Base-by-base conservation (phyloP, 2,113 vertebrate genomes). In the Dicentrarchus labrax region DNA sequence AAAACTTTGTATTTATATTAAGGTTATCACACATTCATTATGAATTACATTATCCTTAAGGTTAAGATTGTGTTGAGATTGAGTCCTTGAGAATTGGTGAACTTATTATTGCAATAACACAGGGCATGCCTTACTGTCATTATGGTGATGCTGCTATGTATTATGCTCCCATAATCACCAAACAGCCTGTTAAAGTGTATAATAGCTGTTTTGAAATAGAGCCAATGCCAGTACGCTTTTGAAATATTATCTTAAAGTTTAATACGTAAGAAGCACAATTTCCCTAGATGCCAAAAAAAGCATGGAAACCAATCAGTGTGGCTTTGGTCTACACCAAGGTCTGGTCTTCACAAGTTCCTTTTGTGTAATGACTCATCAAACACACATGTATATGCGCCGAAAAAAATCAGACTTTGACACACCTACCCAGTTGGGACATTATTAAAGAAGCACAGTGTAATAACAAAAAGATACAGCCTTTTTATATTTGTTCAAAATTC, bases 81-180 rank as follows among this genome's bases (percentile, higher is more conserved):
- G 39, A 24, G 71, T 69, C 74, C 70, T 81, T 82, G 60, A 86
- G 38, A 72, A 78, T 36, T 36, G 13, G 24, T 8, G 59, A 39
- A 73, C 61, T 6, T 56, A 2, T 88, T 75, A 79, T 61, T 77
- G 68, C 62, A 41, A 45, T 74, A 61, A 76, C 56, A 76, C 21
- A 8, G 45, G 39, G 8, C 48, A 36, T 56, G 10, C 7, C 1
- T 69, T 22, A 16, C 36, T 48, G 5, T 60, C n/a, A 65, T 30
- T 50, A 19, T 22, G 9, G 41, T 45, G 10, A 59, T 69, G 48
- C 62, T 38, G 62, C 56, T 64, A n/a, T 38, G 11, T 50, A 38
- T 78, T 69, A 59, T 39, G 19, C 36, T 4, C 22, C 36, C 10
- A 41, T 71, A 24, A 83, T 71, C 22, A 43, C 70, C 47, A 54